Conservation (phyloP, 1,140 invertebrate genomes). For the Lepidostoma basale region DNA sequence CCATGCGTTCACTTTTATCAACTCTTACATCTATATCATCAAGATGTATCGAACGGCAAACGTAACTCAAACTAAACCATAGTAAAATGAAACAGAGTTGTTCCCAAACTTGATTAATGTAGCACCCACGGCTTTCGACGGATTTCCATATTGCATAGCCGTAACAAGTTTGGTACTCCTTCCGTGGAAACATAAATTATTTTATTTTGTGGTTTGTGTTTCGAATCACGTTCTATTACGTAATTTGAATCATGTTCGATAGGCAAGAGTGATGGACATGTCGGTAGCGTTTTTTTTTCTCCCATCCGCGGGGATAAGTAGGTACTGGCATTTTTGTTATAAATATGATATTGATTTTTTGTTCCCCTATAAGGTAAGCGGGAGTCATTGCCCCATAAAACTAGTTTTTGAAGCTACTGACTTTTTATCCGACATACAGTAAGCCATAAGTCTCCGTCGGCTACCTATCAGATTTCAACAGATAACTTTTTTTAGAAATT, state of each 20-base stretch:
- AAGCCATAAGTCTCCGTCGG: too few species aligned
- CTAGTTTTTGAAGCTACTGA: not conserved
- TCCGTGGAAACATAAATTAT: constrained; percentile 36
- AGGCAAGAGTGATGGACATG: constrained; percentile 15
- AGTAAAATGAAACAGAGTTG: constrained; percentile 2
- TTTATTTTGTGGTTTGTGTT: constrained; percentile 44
- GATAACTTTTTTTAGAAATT: too few species aligned
- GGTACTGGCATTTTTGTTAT: constrained; percentile 14
- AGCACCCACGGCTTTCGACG: not conserved
- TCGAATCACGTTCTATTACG: constrained; percentile 44
- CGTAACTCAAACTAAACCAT: too few species aligned
- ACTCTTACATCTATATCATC: too few species aligned
- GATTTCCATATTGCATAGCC: constrained; percentile 15
- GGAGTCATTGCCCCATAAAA: constrained; percentile 23
- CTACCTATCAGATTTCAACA: too few species aligned
- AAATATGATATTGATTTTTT: constrained; percentile 30
- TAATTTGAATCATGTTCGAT: constrained; percentile 44
- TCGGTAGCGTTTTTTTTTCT: constrained; percentile 2
- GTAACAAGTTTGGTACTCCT: constrained; percentile 13
- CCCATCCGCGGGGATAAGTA: constrained; percentile 6
- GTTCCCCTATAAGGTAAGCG: constrained; percentile 8
- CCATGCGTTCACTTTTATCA: too few species aligned
- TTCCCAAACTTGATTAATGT: not conserved
- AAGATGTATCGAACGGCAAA: too few species aligned
- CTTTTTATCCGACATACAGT: constrained; percentile 5